phyloP scores from a whole-genome alignment of 2,113 vertebrate species.

The Tenebrosternarchus preto region DNA sequence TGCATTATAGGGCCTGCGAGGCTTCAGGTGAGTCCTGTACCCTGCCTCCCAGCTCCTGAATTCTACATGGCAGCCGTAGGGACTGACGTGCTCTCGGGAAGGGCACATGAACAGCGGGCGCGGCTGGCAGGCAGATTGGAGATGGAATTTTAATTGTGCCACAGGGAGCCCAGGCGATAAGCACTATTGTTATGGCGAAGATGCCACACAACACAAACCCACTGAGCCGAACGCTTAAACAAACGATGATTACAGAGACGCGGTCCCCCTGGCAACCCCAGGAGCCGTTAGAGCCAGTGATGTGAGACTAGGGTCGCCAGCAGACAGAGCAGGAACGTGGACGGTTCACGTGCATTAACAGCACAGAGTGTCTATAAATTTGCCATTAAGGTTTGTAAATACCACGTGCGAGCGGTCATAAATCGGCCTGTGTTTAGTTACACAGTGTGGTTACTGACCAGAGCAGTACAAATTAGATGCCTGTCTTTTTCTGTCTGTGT shows the following conservation, averaged over 20 bases:
- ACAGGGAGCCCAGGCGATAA: conserved; percentile 68
- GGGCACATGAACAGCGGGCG: conserved; percentile 73
- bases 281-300: conserved; percentile 40
- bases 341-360: conserved; percentile 16
- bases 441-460: background rate
- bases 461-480: background rate
- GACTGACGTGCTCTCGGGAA: conserved; percentile 71
- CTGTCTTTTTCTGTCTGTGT: no score
- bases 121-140: conserved; percentile 74
- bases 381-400: background rate
- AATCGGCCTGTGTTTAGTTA: background rate
- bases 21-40: conserved; percentile 72
- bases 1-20: conserved; percentile 60
- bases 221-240: conserved; percentile 57
- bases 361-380: conserved; percentile 6
- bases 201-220: conserved; percentile 63
- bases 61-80: conserved; percentile 74
- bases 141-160: conserved; percentile 78
- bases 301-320: conserved; percentile 33
- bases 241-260: conserved; percentile 55
- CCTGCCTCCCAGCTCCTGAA: conserved; percentile 73
- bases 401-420: no score
- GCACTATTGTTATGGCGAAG: conserved; percentile 74
- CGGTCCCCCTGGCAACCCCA: conserved; percentile 16
- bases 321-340: conserved; percentile 5